Evolutionary conservation across 1,140 invertebrate genomes (phyloP).

Genomic region (Micrasema longulum): DNA sequence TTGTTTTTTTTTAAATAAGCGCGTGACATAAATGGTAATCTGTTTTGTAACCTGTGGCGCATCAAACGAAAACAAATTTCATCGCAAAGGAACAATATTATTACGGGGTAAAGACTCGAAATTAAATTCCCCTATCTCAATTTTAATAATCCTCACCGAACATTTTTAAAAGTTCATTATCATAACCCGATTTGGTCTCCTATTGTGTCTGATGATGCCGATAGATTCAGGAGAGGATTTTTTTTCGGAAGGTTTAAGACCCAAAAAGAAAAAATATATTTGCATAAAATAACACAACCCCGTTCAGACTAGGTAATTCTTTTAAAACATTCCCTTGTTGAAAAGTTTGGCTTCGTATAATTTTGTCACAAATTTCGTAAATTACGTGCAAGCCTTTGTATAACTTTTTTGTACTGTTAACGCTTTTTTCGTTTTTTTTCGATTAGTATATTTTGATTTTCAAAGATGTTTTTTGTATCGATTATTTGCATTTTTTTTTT

Average conservation of each 20-base stretch:
- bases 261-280: constrained; percentile 2
- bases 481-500: too few relatives aligned
- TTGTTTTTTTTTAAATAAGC: too few relatives aligned
- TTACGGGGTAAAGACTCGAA: constrained; percentile 32
- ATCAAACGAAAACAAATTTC: constrained; percentile 28
- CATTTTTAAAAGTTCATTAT: constrained; percentile 38
- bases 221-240: constrained; percentile 17
- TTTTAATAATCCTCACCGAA: constrained; percentile 28
- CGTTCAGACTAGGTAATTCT: not conserved
- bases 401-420: too few relatives aligned
- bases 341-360: not conserved
- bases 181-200: constrained; percentile 33
- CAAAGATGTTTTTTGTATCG: too few relatives aligned
- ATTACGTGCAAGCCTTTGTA: not conserved
- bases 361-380: constrained; percentile 1
- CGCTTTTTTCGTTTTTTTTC: too few relatives aligned
- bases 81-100: constrained; percentile 16
- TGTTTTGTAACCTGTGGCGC: too few relatives aligned
- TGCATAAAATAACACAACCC: constrained; percentile 25
- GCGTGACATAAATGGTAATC: too few relatives aligned
- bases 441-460: too few relatives aligned
- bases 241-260: constrained; percentile 4
- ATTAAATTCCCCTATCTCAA: constrained; percentile 23
- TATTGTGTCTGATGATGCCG: constrained; percentile 22
- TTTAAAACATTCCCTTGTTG: constrained; percentile 4